These are phyloP conservation scores for Acridotheres tristis DNA, from an alignment of 2,797 vertebrate genomes.

Conservation along the genomic window DNA sequence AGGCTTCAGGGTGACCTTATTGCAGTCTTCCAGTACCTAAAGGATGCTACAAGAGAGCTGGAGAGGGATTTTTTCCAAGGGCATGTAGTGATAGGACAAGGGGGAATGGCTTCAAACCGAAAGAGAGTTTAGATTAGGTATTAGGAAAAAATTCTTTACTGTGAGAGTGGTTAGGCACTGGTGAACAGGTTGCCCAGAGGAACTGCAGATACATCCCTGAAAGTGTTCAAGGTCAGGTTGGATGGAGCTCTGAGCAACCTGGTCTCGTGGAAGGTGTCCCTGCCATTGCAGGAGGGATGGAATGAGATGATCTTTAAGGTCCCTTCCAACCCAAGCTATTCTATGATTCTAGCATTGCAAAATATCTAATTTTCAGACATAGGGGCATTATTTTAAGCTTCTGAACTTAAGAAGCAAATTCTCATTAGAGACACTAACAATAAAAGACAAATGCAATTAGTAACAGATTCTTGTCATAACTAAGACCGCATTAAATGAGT, in stretches of 20 bases:
- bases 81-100: not conserved
- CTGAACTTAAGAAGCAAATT: not conserved
- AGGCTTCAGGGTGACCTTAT: not conserved
- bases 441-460: not conserved
- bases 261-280: not conserved
- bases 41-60: not conserved
- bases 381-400: not conserved
- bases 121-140: not conserved
- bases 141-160: not conserved
- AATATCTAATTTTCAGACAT: not conserved
- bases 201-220: not conserved
- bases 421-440: not conserved
- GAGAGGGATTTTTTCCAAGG: not conserved
- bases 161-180: not conserved
- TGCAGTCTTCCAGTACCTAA: not conserved
- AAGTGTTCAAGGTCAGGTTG: not conserved
- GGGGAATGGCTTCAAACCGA: not conserved
- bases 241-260: not conserved
- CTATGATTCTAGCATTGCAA: not conserved
- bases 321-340: not conserved
- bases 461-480: not conserved
- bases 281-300: not conserved
- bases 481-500: not conserved
- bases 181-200: not conserved
- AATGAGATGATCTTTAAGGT: not conserved